Evolutionary conservation across 2,113 vertebrate species (phyloP), one percentile per base, ranked within the genome.

Genomic region (mouse (Mus musculus)): DNA sequence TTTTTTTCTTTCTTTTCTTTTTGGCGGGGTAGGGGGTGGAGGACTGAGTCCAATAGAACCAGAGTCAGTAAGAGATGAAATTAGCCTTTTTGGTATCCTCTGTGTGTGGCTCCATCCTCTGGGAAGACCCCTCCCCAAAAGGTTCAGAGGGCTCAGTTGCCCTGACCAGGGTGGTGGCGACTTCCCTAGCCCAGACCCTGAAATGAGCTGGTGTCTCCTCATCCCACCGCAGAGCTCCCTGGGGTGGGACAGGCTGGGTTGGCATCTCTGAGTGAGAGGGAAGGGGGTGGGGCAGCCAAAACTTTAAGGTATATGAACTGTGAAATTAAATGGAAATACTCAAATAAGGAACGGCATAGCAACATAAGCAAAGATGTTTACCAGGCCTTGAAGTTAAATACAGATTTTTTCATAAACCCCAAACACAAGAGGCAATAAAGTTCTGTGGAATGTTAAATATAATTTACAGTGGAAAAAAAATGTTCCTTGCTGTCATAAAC

Each of bases 341-440:
- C 98, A 98, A 98, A 98, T 98, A 98, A 98, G 98, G 98, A 98
- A 98, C 97, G 97, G 77, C 98, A 98, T 97, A 98, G 98, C 98
- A 98, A 98, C 98, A 98, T 97, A 98, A 98, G 98, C 98, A 98
- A 98, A 98, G 98, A 98, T 98, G 98, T 99, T 98, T 99, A 99
- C 98, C 98, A 98, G 98, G 98, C 97, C 98, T 99, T 99, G 98
- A 98, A 98, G 98, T 99, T 99, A 99, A 99, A 98, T 98, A 99
- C 98, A 99, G 98, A 97, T 98, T 98, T 98, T 98, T 98, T 98
- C 98, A 98, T 98, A 98, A 98, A 98, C 98, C 94, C 87, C 98
- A 97, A 98, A 98, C 98, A 98, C 97, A 98, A 97, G 97, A 98
- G 12, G 98, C 98, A 98, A 97, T 98, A 98, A 98, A 98, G 98